Conservation (phyloP, 2,113 vertebrate species). For the Rissa tridactyla region DNA sequence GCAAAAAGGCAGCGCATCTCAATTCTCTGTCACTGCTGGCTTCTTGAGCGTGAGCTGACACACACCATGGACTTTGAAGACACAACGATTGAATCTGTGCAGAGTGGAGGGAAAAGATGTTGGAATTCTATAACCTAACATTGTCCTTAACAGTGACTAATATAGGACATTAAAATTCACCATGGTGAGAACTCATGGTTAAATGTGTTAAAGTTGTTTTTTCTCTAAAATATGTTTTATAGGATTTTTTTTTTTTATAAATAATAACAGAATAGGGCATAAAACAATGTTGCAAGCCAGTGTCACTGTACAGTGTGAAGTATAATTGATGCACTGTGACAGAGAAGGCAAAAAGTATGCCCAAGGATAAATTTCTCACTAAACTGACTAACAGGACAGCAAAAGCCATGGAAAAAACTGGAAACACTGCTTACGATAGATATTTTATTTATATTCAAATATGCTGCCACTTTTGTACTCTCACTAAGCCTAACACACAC, state of each 20-base stretch:
- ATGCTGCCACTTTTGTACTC: background rate
- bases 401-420: background rate
- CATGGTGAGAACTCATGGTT: background rate
- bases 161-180: background rate
- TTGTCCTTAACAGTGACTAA: background rate
- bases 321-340: conserved; percentile 29
- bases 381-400: background rate
- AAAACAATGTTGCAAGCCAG: background rate
- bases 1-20: conserved; percentile 4
- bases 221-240: background rate
- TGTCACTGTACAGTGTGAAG: background rate
- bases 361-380: conserved; percentile 17
- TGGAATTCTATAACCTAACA: background rate
- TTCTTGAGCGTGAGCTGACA: conserved; percentile 34
- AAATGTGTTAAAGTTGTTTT: background rate
- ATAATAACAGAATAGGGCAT: background rate
- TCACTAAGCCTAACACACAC: background rate
- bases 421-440: background rate
- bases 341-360: conserved; percentile 8
- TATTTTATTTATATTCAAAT: conserved; percentile 48
- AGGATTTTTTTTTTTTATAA: background rate
- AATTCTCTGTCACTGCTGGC: conserved; percentile 33
- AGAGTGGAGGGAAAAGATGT: background rate
- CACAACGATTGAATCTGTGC: background rate
- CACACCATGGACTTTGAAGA: conserved; percentile 37